Evolutionary conservation across 2,888 invertebrate species (phyloP).

Genomic region (Trichogramma evanescens): DNA sequence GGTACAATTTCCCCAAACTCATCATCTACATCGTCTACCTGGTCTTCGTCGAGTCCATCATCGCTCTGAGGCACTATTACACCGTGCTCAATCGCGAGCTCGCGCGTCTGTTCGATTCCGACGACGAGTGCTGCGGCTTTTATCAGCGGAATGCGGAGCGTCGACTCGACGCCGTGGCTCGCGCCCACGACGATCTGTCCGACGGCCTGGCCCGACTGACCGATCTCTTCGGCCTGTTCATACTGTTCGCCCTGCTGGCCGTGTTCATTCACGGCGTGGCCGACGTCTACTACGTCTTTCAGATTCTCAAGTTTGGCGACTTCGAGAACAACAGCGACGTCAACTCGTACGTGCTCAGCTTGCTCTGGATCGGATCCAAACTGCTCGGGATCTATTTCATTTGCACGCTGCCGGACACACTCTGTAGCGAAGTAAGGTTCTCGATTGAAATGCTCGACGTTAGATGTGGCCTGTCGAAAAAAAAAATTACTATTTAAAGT

Average conservation of each 20-base stretch:
- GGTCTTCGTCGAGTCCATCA: slow-evolving; percentile 5
- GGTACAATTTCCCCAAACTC: slow-evolving; percentile 4
- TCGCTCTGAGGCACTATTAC: slow-evolving; percentile 3
- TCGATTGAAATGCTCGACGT: too few species aligned
- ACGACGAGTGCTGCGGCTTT: too few species aligned
- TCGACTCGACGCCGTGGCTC: background rate
- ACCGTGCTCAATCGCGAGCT: slow-evolving; percentile 3
- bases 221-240: slow-evolving; percentile 1
- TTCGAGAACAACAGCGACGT: background rate
- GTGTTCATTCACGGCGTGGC: slow-evolving; percentile 1
- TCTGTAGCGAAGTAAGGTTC: slow-evolving; percentile 5
- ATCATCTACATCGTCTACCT: slow-evolving; percentile 4
- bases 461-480: too few species aligned
- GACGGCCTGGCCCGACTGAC: slow-evolving; percentile 5
- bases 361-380: slow-evolving; percentile 7
- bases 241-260: background rate
- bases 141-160: background rate
- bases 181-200: slow-evolving; percentile 3
- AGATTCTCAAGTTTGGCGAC: background rate
- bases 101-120: background rate
- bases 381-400: slow-evolving; percentile 9
- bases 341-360: background rate
- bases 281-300: slow-evolving; percentile 9
- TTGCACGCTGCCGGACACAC: slow-evolving; percentile 8
- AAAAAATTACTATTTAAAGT: too few species aligned